These are phyloP conservation scores for Smittia sp. DNA, from an alignment of 2,888 invertebrate genomes.

Conservation along the genomic window DNA sequence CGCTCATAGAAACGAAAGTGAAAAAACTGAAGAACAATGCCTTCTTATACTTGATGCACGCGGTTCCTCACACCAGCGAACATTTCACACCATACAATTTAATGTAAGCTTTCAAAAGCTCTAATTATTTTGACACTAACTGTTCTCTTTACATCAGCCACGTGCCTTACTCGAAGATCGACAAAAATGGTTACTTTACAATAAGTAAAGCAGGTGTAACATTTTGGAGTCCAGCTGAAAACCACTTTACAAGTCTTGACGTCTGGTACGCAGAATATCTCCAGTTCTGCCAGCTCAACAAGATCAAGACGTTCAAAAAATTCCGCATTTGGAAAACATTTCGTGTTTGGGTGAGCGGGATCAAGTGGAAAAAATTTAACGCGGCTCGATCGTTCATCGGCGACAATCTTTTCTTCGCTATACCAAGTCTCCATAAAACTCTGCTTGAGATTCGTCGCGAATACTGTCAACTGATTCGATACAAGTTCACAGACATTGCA, in stretches of 20 bases:
- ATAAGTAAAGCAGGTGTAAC: conserved; percentile 80
- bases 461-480: conserved; percentile 62
- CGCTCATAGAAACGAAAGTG: conserved; percentile 54
- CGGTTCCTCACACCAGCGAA: conserved; percentile 68
- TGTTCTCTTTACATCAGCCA: conserved; percentile 57
- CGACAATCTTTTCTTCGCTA: conserved; percentile 70
- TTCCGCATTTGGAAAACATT: conserved; percentile 78
- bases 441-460: conserved; percentile 68
- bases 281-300: conserved; percentile 73
- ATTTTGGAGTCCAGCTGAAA: conserved; percentile 68
- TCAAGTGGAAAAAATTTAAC: conserved; percentile 66
- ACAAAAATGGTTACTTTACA: conserved; percentile 72
- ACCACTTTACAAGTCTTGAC: conserved; percentile 72
- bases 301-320: conserved; percentile 66
- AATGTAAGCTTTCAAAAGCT: conserved; percentile 55
- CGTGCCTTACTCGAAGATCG: conserved; percentile 68
- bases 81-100: conserved; percentile 74
- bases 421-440: conserved; percentile 68
- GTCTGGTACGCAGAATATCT: conserved; percentile 81
- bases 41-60: conserved; percentile 76
- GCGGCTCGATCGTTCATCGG: conserved; percentile 60
- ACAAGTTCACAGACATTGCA: conserved; percentile 61
- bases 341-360: conserved; percentile 73
- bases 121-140: too few relatives aligned
- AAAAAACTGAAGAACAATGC: conserved; percentile 58